A percentile compares a stretch with the other conserved stretches of the same genome.
Evolutionary conservation across 2,113 vertebrate genomes (phyloP).

Genomic region (Nestor notabilis): DNA sequence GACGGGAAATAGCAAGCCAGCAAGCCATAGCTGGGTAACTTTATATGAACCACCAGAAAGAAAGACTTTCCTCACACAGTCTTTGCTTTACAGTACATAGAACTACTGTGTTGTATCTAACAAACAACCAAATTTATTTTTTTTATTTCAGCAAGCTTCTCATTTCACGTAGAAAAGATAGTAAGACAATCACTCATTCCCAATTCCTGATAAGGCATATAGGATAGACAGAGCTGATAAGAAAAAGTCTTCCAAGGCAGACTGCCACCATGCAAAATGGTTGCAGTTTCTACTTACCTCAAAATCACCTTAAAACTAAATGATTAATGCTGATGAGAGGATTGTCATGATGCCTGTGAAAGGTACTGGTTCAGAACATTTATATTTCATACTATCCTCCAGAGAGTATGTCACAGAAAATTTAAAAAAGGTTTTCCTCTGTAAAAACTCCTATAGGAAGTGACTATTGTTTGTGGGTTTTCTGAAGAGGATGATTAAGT

Average conservation of each 20-base stretch:
- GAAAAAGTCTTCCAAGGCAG: neutral
- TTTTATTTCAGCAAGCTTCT: neutral
- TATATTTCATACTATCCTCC: neutral
- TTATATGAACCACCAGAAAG: neutral
- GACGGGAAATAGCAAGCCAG: neutral
- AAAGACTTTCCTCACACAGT: neutral
- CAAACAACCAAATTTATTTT: neutral
- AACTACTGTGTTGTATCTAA: neutral
- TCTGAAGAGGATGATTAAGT: neutral
- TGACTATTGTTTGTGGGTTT: neutral
- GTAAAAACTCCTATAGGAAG: neutral
- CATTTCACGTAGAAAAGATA: neutral
- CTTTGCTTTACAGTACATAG: neutral
- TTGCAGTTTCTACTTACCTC: neutral
- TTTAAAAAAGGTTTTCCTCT: neutral
- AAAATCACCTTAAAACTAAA: neutral
- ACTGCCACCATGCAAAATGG: neutral
- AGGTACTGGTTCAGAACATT: neutral
- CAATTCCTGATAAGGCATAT: neutral
- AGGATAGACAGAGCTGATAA: neutral
- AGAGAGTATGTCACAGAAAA: neutral
- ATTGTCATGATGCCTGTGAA: neutral
- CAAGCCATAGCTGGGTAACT: neutral
- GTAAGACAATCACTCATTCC: neutral
- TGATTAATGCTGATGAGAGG: neutral